Evolutionary conservation across 2,113 vertebrate genomes (phyloP).

Genomic region (Phylloscopus trochilus): DNA sequence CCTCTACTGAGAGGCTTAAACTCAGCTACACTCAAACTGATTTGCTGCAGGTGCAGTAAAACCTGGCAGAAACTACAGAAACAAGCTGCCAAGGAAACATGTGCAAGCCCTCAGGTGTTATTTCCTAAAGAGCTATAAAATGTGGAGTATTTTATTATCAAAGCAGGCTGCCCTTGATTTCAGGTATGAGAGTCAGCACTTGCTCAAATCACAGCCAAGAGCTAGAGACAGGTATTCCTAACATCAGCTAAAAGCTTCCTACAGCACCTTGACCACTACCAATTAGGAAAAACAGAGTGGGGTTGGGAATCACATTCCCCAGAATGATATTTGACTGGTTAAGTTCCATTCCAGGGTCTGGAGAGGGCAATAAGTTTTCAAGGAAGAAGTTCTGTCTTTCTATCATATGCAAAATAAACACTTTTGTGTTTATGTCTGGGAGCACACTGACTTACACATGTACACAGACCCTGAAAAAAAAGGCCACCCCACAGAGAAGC

Average conservation of each 20-base stretch:
- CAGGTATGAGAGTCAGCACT: background rate
- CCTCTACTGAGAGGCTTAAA: background rate
- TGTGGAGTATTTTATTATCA: background rate
- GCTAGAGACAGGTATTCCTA: background rate
- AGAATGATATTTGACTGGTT: background rate
- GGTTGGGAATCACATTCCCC: background rate
- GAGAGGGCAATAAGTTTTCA: background rate
- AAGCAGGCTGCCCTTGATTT: constrained; percentile 17
- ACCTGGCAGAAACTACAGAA: background rate
- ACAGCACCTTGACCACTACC: background rate
- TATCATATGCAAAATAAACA: background rate
- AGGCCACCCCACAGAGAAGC: background rate
- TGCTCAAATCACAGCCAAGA: background rate
- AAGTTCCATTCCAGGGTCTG: background rate
- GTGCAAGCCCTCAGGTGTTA: background rate
- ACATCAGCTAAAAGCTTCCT: background rate
- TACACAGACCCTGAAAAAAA: background rate
- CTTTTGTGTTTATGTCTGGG: background rate
- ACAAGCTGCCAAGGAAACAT: background rate
- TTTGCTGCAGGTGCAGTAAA: background rate
- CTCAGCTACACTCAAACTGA: background rate
- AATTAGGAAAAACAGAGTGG: fast-evolving
- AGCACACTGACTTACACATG: background rate
- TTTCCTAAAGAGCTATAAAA: background rate
- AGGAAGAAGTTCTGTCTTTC: background rate